phyloP scores from a whole-genome alignment of 2,113 vertebrate species.

The Dendropsophus ebraccatus region DNA sequence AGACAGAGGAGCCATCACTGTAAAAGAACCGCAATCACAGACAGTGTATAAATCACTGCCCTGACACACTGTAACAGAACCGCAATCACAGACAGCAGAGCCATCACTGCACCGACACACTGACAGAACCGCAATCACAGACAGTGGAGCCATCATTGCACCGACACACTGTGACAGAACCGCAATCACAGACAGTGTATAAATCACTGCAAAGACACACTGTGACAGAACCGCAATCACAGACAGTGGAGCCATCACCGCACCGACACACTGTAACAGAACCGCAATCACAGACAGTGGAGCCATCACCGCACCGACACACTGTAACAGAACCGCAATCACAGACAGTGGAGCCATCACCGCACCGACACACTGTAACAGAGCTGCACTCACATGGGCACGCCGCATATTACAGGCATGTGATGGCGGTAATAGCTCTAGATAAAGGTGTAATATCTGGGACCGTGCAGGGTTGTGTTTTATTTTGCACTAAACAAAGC shows the following conservation, averaged over 20 bases:
- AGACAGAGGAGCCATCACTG: no score
- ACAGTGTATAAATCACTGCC: neutral
- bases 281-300: no score
- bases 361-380: neutral
- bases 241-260: neutral
- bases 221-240: no score
- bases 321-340: no score
- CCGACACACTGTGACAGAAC: neutral
- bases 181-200: no score
- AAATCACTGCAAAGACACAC: neutral
- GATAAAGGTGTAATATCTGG: neutral
- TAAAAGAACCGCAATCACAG: no score
- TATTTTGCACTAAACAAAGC: neutral
- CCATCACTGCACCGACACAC: neutral
- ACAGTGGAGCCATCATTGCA: neutral
- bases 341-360: neutral
- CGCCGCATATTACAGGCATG: neutral
- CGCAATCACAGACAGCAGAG: neutral
- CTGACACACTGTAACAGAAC: neutral
- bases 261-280: neutral
- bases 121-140: no score
- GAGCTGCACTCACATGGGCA: no score
- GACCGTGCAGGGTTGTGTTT: neutral
- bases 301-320: neutral
- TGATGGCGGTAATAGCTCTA: neutral